These are phyloP conservation scores for Alectura lathami DNA, from an alignment of 2,113 vertebrate species.

Conservation along the genomic window DNA sequence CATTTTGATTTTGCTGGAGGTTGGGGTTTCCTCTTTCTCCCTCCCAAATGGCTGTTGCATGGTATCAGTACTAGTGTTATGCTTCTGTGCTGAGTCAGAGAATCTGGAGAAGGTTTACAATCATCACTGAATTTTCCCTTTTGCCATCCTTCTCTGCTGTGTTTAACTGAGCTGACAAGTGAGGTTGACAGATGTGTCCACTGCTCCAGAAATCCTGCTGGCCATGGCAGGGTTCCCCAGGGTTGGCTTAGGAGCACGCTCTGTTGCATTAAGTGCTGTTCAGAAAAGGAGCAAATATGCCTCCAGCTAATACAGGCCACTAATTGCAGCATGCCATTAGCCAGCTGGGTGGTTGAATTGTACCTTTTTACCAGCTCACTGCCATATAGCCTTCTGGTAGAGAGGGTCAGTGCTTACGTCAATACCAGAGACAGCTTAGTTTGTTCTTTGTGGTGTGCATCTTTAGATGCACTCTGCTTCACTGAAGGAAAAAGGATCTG, in stretches of 20 bases:
- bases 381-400: neutral
- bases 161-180: neutral
- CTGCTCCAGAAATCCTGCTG: slow-evolving; percentile 18
- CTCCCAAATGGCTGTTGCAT: neutral
- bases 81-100: neutral
- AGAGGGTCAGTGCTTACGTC: neutral
- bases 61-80: neutral
- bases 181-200: neutral
- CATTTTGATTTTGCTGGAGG: neutral
- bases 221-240: neutral
- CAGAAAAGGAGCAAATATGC: neutral
- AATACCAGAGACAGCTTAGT: neutral
- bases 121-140: neutral
- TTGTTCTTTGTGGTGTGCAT: neutral
- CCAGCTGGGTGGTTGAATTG: neutral
- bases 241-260: neutral
- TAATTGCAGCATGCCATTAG: neutral
- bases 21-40: neutral
- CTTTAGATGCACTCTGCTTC: neutral
- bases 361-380: neutral
- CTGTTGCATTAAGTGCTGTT: neutral
- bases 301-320: neutral
- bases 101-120: neutral
- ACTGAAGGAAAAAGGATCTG: neutral
- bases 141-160: neutral